Evolutionary conservation across 2,888 invertebrate genomes (phyloP), one percentile per base, ranked within the genome.

Genomic region (Microlaimidae sp.): DNA sequence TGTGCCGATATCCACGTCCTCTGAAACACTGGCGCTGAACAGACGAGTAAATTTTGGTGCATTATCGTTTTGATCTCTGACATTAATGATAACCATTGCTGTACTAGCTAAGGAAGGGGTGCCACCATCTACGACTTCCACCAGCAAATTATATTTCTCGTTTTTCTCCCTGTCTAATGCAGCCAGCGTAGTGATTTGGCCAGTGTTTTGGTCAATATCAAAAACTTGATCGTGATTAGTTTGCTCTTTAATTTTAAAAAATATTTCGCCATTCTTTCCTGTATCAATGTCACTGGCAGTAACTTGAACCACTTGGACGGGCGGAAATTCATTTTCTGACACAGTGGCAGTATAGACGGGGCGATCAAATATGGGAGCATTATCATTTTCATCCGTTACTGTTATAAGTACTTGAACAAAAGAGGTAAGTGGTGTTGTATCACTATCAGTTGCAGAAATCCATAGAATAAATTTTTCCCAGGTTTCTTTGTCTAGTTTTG

Each of bases 351-450:
- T 79, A 69, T 88, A 88, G 53, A 81, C 81, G 66, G 83, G 82
- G 57, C 84, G 84, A 63, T 81, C 81, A 71, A 92, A 92, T 63
- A 82, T 81, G 0, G 92, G 92, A 61, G 81, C 81, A 70, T 90
- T 87, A 70, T 92, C 92, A 71, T 92, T 92, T 54, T 87, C 83
- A 71, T 93, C 93, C 73, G 87, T 83, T 10, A 93, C 89, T 52
- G 85, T 77, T 55, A 93, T 82, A 65, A 81, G 80, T 1, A 93
- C 87, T 3, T 82, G 82, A 55, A 82, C 78, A 1, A 82, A 81
- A 38, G 88, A 87, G 13, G 21, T 26, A 5, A 56, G 42, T 3
- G 53, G 51, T n/a, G 56, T 51, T 2, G 3, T 40, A n/a, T 42
- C 32, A 25, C n/a, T 38, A 67, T 89, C 89, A 3, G 86, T 88